Percentiles rank a stretch among this genome's conserved stretches.
These are phyloP conservation scores for Gambusia affinis DNA, from an alignment of 2,113 vertebrate species.

Conservation along the genomic window DNA sequence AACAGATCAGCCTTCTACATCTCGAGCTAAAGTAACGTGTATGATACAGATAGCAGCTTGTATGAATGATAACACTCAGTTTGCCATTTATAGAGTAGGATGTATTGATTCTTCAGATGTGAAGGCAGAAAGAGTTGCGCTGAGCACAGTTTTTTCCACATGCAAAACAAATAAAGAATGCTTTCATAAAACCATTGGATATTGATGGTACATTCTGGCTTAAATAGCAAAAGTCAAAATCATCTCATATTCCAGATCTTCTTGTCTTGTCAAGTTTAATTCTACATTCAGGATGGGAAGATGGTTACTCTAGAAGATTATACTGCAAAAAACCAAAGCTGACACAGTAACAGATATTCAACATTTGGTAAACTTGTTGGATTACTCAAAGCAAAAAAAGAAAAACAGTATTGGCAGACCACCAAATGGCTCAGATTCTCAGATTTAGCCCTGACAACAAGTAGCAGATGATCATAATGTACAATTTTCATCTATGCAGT, in stretches of 20 bases:
- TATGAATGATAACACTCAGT: conserved; percentile 17
- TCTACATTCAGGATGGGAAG: too few species aligned
- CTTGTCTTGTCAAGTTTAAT: too few species aligned
- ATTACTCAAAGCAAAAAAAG: too few species aligned
- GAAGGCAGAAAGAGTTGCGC: not conserved
- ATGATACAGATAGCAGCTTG: not conserved
- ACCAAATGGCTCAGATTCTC: too few species aligned
- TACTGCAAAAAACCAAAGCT: too few species aligned
- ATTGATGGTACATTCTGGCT: not conserved
- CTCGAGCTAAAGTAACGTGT: conserved; percentile 10
- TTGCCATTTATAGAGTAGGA: conserved; percentile 1
- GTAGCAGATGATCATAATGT: not conserved
- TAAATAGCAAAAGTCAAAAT: not conserved
- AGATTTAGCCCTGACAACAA: not conserved
- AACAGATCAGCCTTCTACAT: not conserved
- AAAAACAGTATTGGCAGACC: too few species aligned
- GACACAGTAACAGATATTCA: too few species aligned
- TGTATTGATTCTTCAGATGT: conserved; percentile 16
- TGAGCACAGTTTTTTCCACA: not conserved
- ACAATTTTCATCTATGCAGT: not conserved
- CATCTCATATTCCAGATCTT: too few species aligned
- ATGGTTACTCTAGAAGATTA: too few species aligned
- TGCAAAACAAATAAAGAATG: not conserved
- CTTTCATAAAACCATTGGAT: not conserved
- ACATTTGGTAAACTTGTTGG: too few species aligned